Evolutionary conservation across 2,797 vertebrate species (phyloP), one percentile per base, ranked within the genome.

Genomic region (Hipposideros larvatus): DNA sequence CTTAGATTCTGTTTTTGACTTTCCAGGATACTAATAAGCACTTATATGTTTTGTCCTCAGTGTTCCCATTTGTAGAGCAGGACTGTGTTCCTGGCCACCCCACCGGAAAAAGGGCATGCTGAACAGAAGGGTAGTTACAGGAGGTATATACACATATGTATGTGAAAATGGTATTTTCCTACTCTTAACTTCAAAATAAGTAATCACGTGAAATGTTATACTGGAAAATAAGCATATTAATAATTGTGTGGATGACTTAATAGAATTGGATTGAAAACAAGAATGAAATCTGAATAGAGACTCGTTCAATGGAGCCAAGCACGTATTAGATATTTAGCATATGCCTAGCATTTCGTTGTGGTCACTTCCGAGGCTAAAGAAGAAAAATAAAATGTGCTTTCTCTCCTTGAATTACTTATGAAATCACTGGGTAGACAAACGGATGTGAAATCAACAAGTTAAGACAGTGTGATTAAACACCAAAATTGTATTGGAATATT

Each of bases 131-230:
- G 37, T 70, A 13, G 43, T 75, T 77, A 8, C 21, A 73, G 70
- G 80, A 85, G 53, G 48, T 55, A 26, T 53, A 15, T 65, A 51
- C 14, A 14, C 48, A 15, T 51, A 15, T 14, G 14, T 51, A 7
- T 90, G 55, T 43, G n/a, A n/a, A 19, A 83, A 68, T 22, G 21
- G 70, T 61, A 18, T 82, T 92, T 83, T 86, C 63, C 48, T 59
- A 77, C 7, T 59, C 37, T 53, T 88, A 15, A n/a, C 31, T 92
- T 92, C 84, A 84, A 94, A 96, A 84, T 90, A 79, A 43, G 48
- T 70, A 37, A n/a, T 79, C 41, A 66, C 11, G 2, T 89, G 75
- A 83, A 92, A 51, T 48, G 8, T 63, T 71, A 79, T 43, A 43
- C 63, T 83, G 53, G 80, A 46, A 84, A 83, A 90, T 11, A 87